Evolutionary conservation across 2,888 invertebrate species (phyloP).

Genomic region (Cactoblastis cactorum): DNA sequence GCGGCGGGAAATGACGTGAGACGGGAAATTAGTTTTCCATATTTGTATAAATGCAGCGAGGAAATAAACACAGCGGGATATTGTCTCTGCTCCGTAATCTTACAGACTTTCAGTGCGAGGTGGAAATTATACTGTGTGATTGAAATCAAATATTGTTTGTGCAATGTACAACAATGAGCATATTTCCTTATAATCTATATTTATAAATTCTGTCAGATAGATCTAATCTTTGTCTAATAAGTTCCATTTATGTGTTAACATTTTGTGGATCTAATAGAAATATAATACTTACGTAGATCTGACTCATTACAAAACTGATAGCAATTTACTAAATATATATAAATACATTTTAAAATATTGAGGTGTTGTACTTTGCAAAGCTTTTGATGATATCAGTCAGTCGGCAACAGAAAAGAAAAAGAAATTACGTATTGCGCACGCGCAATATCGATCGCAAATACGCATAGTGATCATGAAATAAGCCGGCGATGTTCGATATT

Average conservation of each 20-base stretch:
- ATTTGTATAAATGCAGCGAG: constrained; percentile 66
- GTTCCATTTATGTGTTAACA: too few relatives aligned
- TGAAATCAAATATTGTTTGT: background rate
- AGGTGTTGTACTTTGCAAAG: background rate
- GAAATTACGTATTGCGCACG: constrained; percentile 59
- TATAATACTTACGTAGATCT: too few relatives aligned
- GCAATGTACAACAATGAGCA: background rate
- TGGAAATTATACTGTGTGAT: constrained; percentile 1
- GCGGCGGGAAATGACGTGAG: constrained; percentile 61
- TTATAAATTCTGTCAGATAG: too few relatives aligned
- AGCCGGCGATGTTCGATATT: constrained; percentile 29
- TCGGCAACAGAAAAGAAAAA: constrained; percentile 38
- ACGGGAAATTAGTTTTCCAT: constrained; percentile 73
- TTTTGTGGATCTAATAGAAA: too few relatives aligned
- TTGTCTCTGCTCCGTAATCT: constrained; percentile 57
- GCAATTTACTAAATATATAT: background rate
- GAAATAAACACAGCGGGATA: constrained; percentile 73
- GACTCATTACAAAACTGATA: too few relatives aligned
- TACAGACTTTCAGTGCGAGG: constrained; percentile 16
- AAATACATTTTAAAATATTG: background rate
- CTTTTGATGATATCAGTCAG: constrained; percentile 21
- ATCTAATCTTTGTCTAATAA: too few relatives aligned
- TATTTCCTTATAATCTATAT: background rate
- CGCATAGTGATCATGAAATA: constrained; percentile 56
- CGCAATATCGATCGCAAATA: constrained; percentile 69